These are phyloP conservation scores for Nemotelus pantherinus DNA, from an alignment of 2,888 invertebrate genomes.

Conservation along the genomic window DNA sequence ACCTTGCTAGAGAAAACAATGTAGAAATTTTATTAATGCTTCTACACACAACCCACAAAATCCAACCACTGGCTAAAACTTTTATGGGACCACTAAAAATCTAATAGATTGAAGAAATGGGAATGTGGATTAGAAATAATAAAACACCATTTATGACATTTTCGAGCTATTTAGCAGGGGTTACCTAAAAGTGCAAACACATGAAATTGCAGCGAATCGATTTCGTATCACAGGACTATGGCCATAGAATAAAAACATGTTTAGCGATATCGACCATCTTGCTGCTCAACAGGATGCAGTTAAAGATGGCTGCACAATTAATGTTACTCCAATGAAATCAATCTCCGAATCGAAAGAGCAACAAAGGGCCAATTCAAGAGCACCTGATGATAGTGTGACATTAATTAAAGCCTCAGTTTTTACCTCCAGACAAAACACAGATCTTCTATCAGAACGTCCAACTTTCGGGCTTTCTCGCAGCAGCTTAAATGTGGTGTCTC, in stretches of 20 bases:
- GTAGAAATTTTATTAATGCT: conserved; percentile 57
- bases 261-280: conserved; percentile 13
- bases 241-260: conserved; percentile 52
- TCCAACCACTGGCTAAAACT: conserved; percentile 58
- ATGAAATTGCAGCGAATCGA: conserved; percentile 51
- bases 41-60: conserved; percentile 57
- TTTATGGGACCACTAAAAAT: conserved; percentile 59
- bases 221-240: conserved; percentile 54
- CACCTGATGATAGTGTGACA: not conserved
- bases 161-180: conserved; percentile 51
- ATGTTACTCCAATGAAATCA: conserved; percentile 17
- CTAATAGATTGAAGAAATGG: conserved; percentile 57
- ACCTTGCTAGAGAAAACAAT: conserved; percentile 54
- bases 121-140: conserved; percentile 55
- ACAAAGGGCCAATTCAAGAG: no score
- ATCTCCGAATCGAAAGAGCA: not conserved
- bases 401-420: no score
- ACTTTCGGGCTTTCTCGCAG: no score
- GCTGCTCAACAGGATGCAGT: not conserved
- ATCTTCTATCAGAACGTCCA: no score
- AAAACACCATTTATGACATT: conserved; percentile 49
- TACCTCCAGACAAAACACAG: no score
- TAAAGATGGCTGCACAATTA: not conserved
- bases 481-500: no score
- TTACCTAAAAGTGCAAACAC: conserved; percentile 55